A percentile compares a stretch with the other conserved stretches of the same genome.
Evolutionary conservation across 2,888 invertebrate species (phyloP).

Genomic region (Caenorhabditis doughertyi): DNA sequence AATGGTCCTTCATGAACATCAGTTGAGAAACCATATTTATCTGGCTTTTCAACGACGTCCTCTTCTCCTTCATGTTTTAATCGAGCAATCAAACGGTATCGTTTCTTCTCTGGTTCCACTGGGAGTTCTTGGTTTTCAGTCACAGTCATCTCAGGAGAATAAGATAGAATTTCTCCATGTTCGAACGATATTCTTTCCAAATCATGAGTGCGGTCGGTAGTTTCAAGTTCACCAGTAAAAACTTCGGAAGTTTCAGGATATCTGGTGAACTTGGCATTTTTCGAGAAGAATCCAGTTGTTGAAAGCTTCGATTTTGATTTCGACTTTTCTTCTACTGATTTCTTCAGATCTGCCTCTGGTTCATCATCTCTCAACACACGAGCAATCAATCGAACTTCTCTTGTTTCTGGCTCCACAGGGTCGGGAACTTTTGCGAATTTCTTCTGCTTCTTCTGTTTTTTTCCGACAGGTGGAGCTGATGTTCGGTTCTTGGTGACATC

Average conservation of each 20-base stretch:
- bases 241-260: slow-evolving; percentile 7
- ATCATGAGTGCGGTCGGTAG: slow-evolving; percentile 43
- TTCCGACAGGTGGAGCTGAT: slow-evolving; percentile 1
- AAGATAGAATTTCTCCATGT: slow-evolving; percentile 21
- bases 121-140: slow-evolving; percentile 9
- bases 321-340: too few species aligned
- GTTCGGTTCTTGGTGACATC: slow-evolving; percentile 2
- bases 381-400: slow-evolving; percentile 54
- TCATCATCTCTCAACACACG: slow-evolving; percentile 23
- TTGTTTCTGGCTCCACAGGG: slow-evolving; percentile 48
- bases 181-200: slow-evolving; percentile 54
- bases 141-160: slow-evolving; percentile 20
- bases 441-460: slow-evolving; percentile 30
- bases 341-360: not conserved
- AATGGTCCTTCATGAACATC: slow-evolving; percentile 10
- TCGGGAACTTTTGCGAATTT: not conserved
- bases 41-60: slow-evolving; percentile 38
- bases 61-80: slow-evolving; percentile 35
- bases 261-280: slow-evolving; percentile 9
- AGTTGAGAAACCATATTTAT: slow-evolving; percentile 14
- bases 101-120: slow-evolving; percentile 15
- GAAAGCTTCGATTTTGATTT: slow-evolving; percentile 43
- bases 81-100: slow-evolving; percentile 23
- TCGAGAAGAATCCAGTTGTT: slow-evolving; percentile 59
- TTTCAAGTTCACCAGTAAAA: slow-evolving; percentile 48